phyloP scores from a whole-genome alignment of 1,140 invertebrate genomes.

The Aphaenogaster ashmeadi region DNA sequence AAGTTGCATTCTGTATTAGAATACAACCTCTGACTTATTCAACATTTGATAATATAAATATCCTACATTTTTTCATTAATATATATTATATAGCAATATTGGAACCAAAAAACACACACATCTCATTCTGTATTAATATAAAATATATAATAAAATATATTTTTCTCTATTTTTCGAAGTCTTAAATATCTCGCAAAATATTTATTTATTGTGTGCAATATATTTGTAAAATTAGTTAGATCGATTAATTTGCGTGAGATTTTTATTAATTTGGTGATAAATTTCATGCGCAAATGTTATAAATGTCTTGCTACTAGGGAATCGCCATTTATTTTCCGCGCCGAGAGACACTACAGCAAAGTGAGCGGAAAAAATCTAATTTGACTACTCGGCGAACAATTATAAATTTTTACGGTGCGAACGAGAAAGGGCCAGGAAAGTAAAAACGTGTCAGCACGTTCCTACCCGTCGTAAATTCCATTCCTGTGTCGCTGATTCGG shows the following conservation, averaged over 20 bases:
- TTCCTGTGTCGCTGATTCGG: slow-evolving; percentile 51
- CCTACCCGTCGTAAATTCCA: slow-evolving; percentile 65
- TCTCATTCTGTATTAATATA: background rate
- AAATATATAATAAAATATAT: slow-evolving; percentile 9
- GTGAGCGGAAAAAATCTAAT: slow-evolving; percentile 59
- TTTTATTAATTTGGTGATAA: background rate
- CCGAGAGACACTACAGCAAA: background rate
- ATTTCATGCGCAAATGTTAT: background rate
- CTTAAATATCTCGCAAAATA: background rate
- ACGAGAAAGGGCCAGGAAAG: slow-evolving; percentile 32
- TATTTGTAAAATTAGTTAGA: background rate
- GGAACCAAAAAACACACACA: background rate
- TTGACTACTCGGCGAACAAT: slow-evolving; percentile 58
- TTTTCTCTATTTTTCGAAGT: background rate
- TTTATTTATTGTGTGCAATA: background rate
- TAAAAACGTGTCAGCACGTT: slow-evolving; percentile 55
- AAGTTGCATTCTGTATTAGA: slow-evolving; percentile 16
- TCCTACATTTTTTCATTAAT: background rate
- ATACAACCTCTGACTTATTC: slow-evolving; percentile 3
- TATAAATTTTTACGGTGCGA: slow-evolving; percentile 63
- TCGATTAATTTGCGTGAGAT: background rate
- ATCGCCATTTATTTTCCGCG: background rate
- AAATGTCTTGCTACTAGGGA: background rate
- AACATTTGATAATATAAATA: slow-evolving; percentile 15
- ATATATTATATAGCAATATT: background rate